phyloP scores from a whole-genome alignment of 2,888 invertebrate genomes.

The Hirtodrosophila alboralis region DNA sequence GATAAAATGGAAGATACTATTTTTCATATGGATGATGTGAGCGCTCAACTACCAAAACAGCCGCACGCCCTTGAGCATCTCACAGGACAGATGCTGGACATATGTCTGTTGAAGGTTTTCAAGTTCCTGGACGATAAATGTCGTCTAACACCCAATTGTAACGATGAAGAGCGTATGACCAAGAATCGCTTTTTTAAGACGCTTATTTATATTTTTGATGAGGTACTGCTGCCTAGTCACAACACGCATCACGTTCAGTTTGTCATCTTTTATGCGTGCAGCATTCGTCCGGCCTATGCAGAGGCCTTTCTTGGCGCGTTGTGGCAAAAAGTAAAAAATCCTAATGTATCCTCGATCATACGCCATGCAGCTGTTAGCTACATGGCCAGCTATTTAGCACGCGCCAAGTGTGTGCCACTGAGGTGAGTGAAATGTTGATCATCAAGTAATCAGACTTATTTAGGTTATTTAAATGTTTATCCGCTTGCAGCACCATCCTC shows the following conservation, averaged over 20 bases:
- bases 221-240: conserved; percentile 92
- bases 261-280: conserved; percentile 89
- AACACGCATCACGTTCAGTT: conserved; percentile 92
- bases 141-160: conserved; percentile 37
- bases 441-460: too few species aligned
- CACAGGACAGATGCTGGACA: conserved; percentile 89
- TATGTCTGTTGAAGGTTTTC: conserved; percentile 90
- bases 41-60: conserved; percentile 21
- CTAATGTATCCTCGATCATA: conserved; percentile 87
- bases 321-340: conserved; percentile 90
- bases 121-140: conserved; percentile 86
- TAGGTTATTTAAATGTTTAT: too few species aligned
- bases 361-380: conserved; percentile 90
- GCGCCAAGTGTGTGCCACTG: conserved; percentile 87
- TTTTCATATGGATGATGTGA: conserved; percentile 79
- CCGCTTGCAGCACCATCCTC: conserved; percentile 88
- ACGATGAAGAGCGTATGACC: conserved; percentile 85
- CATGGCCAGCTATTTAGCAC: conserved; percentile 89
- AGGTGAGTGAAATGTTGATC: conserved; percentile 84
- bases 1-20: conserved; percentile 70
- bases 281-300: conserved; percentile 85
- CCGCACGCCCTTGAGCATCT: conserved; percentile 84
- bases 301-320: conserved; percentile 89
- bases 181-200: conserved; percentile 85
- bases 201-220: conserved; percentile 90